These are phyloP conservation scores for Planiliza haematocheilus DNA, from an alignment of 2,113 vertebrate species.

Conservation along the genomic window DNA sequence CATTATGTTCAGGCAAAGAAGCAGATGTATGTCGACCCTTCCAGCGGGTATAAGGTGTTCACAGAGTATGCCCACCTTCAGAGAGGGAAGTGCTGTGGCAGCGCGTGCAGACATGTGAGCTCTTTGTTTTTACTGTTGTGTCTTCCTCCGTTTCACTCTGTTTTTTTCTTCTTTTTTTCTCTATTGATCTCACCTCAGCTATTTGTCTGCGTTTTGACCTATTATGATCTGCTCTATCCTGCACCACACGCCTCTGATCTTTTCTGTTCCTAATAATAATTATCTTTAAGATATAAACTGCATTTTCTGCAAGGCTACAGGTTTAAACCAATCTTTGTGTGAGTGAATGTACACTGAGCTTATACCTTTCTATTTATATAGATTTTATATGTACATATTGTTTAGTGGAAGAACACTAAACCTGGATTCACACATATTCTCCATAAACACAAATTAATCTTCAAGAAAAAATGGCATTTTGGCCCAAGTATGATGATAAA, in stretches of 20 bases:
- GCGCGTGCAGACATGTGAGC: conserved; percentile 88
- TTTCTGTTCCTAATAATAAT: not conserved
- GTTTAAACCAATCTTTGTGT: no score
- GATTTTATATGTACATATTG: no score
- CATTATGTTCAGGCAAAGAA: conserved; percentile 82
- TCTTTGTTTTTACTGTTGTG: conserved; percentile 31
- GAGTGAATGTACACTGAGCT: no score
- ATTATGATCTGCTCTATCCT: not conserved
- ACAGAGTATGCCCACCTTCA: conserved; percentile 84
- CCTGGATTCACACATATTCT: no score
- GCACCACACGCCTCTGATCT: not conserved
- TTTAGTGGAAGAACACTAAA: no score
- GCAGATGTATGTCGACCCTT: conserved; percentile 85
- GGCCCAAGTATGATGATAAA: no score
- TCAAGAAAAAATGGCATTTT: no score
- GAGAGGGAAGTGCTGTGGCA: conserved; percentile 86
- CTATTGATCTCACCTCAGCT: conserved; percentile 4
- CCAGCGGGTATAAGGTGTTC: conserved; percentile 82
- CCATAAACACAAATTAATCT: no score
- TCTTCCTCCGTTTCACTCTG: conserved; percentile 13
- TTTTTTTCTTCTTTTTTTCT: not conserved
- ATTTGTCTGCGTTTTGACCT: not conserved
- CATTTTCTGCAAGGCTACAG: not conserved
- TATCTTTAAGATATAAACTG: not conserved
- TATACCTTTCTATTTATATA: no score